Conservation (phyloP, 2,888 invertebrate species). For the Ernsta delagoae region DNA sequence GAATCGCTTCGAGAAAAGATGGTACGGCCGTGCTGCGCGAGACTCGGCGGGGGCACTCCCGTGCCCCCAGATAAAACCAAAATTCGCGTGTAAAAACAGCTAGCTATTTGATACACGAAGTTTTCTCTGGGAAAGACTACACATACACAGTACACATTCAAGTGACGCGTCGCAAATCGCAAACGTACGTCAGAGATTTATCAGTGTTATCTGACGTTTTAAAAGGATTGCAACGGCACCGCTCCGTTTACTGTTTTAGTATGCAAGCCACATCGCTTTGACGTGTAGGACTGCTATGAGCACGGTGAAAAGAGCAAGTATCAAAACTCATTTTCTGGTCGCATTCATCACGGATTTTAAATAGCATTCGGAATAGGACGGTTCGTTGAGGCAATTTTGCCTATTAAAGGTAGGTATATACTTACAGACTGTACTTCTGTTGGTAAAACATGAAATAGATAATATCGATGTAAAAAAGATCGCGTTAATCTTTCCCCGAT, state of each 20-base stretch:
- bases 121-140: not conserved
- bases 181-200: constrained; percentile 13
- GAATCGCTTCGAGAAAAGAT: too few species aligned
- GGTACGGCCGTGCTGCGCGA: too few species aligned
- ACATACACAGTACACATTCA: not conserved
- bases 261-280: constrained; percentile 14
- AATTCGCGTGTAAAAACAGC: not conserved
- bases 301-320: constrained; percentile 16
- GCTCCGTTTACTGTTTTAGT: not conserved
- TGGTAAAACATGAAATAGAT: too few species aligned
- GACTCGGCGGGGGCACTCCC: too few species aligned
- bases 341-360: constrained; percentile 18
- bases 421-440: too few species aligned
- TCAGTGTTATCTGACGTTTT: constrained; percentile 8
- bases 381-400: too few species aligned
- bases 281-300: not conserved
- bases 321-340: constrained; percentile 23
- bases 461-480: too few species aligned
- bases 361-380: not conserved
- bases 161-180: not conserved
- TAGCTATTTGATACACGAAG: not conserved
- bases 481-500: too few species aligned
- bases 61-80: not conserved
- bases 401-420: too few species aligned
- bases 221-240: constrained; percentile 6